These are phyloP conservation scores for Odontomyia ornata DNA, from an alignment of 2,888 invertebrate genomes.

Conservation along the genomic window DNA sequence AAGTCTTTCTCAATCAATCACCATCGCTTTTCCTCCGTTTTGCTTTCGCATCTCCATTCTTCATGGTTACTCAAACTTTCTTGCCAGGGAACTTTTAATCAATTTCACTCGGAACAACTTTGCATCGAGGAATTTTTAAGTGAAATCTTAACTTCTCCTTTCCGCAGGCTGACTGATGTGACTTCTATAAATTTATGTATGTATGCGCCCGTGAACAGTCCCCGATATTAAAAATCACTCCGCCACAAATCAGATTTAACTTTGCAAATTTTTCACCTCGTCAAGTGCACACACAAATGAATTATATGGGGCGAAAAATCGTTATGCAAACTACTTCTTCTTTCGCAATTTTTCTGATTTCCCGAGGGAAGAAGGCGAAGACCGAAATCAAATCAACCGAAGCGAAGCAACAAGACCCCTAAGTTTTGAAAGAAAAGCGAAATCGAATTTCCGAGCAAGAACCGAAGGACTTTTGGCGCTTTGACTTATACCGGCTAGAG, in stretches of 20 bases:
- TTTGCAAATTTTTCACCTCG: conserved; percentile 24
- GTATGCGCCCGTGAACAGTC: not conserved
- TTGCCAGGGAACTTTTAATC: conserved; percentile 11
- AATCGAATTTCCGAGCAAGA: not conserved
- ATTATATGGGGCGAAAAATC: conserved; percentile 25
- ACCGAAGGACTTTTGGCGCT: conserved; percentile 1
- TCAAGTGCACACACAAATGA: conserved; percentile 26
- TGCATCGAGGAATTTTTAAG: conserved; percentile 1
- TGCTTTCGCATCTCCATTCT: too few species aligned
- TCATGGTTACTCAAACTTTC: not conserved
- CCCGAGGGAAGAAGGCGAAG: not conserved
- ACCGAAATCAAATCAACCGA: conserved; percentile 5
- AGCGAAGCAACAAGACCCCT: not conserved
- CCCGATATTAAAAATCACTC: conserved; percentile 2
- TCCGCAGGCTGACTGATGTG: conserved; percentile 14
- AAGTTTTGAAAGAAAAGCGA: conserved; percentile 6
- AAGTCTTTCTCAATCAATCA: too few species aligned
- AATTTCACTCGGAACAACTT: conserved; percentile 10
- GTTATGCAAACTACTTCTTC: conserved; percentile 26
- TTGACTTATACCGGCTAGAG: not conserved
- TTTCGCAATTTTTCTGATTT: conserved; percentile 12
- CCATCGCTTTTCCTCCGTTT: too few species aligned
- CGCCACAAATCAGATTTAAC: conserved; percentile 17
- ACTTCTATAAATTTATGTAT: not conserved
- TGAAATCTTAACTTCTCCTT: conserved; percentile 13